A percentile compares a stretch with the other conserved stretches of the same genome.
These are phyloP conservation scores for Clinocottus analis DNA, from an alignment of 2,113 vertebrate genomes.

Conservation along the genomic window DNA sequence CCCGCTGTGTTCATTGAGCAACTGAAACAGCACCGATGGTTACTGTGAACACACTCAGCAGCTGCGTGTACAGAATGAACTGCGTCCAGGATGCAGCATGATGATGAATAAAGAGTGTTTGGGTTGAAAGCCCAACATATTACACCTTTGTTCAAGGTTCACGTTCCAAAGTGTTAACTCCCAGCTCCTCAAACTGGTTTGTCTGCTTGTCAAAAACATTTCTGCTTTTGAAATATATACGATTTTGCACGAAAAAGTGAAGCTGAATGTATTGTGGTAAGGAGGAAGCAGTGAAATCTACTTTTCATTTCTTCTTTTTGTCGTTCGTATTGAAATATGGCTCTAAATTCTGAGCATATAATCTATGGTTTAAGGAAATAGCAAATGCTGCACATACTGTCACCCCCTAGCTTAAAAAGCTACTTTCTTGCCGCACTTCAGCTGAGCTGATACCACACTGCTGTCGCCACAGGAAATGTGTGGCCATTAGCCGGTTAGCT, in stretches of 20 bases:
- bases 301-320: neutral
- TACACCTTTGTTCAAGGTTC: neutral
- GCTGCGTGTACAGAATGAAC: constrained; percentile 24
- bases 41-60: constrained; percentile 1
- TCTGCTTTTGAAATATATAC: too few relatives aligned
- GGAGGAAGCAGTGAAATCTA: neutral
- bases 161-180: neutral
- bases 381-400: neutral
- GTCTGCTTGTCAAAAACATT: too few relatives aligned
- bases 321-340: neutral
- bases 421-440: neutral
- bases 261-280: neutral
- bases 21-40: neutral
- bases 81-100: neutral
- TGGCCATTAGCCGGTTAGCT: too few relatives aligned
- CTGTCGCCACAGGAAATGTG: neutral
- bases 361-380: neutral
- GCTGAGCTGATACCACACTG: neutral
- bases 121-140: too few relatives aligned
- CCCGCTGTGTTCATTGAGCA: constrained; percentile 8
- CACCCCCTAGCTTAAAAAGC: neutral
- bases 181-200: neutral
- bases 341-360: neutral
- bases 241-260: neutral
- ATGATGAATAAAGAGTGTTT: neutral